These are phyloP conservation scores for Actenoides lindsayi DNA, from an alignment of 2,113 vertebrate genomes.

Conservation along the genomic window DNA sequence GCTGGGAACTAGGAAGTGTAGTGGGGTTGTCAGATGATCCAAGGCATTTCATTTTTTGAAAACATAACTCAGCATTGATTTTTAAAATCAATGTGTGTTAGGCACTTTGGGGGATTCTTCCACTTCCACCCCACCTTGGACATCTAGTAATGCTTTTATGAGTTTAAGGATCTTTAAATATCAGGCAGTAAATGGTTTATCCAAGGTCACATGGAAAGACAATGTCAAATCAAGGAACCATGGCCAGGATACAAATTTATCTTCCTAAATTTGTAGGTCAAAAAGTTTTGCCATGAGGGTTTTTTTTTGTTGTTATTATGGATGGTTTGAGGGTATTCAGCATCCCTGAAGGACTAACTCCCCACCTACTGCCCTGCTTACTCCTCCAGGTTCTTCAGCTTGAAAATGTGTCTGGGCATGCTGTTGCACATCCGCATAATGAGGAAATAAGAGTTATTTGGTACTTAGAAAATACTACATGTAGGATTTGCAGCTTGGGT, in stretches of 20 bases:
- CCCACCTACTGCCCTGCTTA: not conserved
- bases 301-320: not conserved
- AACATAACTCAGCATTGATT: not conserved
- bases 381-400: not conserved
- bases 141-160: not conserved
- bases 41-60: not conserved
- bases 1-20: not conserved
- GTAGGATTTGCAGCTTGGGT: not conserved
- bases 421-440: not conserved
- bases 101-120: not conserved
- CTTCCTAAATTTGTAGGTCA: not conserved
- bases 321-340: not conserved
- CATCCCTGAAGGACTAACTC: not conserved
- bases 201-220: not conserved
- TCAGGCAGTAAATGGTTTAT: not conserved
- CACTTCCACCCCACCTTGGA: not conserved
- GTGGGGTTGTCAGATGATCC: not conserved
- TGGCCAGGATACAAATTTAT: not conserved
- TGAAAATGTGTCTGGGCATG: not conserved
- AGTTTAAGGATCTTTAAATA: not conserved
- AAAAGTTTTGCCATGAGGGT: not conserved
- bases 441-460: not conserved
- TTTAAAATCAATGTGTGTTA: not conserved
- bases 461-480: not conserved
- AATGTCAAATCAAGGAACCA: not conserved